A percentile compares a stretch with the other conserved stretches of the same genome.
These are phyloP conservation scores for Carollia perspicillata DNA, from an alignment of 2,113 vertebrate genomes.

Conservation along the genomic window DNA sequence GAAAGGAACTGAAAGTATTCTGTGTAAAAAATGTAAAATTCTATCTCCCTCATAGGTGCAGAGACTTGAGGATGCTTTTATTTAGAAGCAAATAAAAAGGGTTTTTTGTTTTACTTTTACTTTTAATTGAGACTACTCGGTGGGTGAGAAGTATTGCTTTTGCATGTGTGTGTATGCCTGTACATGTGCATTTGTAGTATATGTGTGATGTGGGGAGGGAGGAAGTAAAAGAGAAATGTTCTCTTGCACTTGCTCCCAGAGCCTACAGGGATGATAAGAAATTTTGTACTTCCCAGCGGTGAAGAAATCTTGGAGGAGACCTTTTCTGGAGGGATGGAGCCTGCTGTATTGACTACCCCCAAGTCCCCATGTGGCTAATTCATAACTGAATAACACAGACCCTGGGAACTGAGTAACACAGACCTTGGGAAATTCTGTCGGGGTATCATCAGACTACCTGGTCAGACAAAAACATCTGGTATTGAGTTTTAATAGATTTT, in stretches of 20 bases:
- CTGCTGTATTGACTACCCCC: not conserved
- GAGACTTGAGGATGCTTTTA: not conserved
- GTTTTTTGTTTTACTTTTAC: not conserved
- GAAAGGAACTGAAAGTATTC: conserved; percentile 13
- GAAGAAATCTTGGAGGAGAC: not conserved
- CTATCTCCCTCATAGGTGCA: not conserved
- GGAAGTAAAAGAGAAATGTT: not conserved
- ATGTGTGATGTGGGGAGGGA: not conserved
- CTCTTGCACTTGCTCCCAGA: not conserved
- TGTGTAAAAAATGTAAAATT: conserved; percentile 16
- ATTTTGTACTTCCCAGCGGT: not conserved
- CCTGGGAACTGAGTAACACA: not conserved
- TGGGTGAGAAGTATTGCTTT: not conserved
- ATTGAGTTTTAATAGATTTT: not conserved
- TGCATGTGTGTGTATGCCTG: not conserved
- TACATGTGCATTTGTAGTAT: not conserved
- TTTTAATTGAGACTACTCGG: not conserved
- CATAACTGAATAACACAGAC: not conserved
- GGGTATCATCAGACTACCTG: not conserved
- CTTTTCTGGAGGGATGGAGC: not conserved
- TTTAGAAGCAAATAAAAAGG: not conserved
- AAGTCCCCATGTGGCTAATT: not conserved
- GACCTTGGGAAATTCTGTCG: not conserved
- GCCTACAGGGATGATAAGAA: not conserved
- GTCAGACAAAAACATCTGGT: not conserved